Percentiles rank a stretch among this genome's conserved stretches.
Conservation (phyloP, 2,113 vertebrate genomes). For the Paramormyrops kingsleyae region DNA sequence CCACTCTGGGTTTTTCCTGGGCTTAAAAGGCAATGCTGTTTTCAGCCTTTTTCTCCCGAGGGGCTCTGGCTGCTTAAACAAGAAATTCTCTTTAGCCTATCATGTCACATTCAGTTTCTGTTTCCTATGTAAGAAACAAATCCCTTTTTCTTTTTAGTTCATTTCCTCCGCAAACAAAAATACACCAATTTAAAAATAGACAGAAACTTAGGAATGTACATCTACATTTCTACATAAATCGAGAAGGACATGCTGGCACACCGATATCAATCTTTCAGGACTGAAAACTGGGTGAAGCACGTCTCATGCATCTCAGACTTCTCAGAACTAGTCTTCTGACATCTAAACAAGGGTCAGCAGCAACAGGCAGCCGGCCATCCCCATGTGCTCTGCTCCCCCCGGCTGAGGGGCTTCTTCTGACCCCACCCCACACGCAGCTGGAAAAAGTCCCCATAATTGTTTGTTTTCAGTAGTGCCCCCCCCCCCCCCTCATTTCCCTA, state of each 20-base stretch:
- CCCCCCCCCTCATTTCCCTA: not conserved
- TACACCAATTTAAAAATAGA: not conserved
- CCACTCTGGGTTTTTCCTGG: constrained; percentile 8
- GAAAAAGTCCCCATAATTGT: not conserved
- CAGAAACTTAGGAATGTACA: not conserved
- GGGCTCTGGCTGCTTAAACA: not conserved
- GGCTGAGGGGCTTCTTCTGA: not conserved
- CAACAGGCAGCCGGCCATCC: not conserved
- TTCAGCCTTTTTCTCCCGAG: not conserved
- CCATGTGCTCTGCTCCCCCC: not conserved
- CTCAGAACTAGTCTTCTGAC: not conserved
- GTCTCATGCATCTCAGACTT: not conserved
- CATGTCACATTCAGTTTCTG: not conserved
- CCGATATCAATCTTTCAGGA: not conserved
- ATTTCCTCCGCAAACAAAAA: not conserved
- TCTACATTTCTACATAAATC: not conserved
- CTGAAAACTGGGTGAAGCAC: not conserved
- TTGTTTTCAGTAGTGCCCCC: not conserved
- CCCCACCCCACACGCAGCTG: not conserved
- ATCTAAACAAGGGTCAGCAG: not conserved
- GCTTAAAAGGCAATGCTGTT: constrained; percentile 22
- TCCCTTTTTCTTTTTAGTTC: not conserved
- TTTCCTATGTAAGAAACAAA: not conserved
- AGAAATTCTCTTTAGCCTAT: not conserved
- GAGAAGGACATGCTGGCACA: not conserved